Percentiles rank a stretch among this genome's conserved stretches.
Conservation (phyloP, 2,797 vertebrate species). For the Lagothrix lagotricha region DNA sequence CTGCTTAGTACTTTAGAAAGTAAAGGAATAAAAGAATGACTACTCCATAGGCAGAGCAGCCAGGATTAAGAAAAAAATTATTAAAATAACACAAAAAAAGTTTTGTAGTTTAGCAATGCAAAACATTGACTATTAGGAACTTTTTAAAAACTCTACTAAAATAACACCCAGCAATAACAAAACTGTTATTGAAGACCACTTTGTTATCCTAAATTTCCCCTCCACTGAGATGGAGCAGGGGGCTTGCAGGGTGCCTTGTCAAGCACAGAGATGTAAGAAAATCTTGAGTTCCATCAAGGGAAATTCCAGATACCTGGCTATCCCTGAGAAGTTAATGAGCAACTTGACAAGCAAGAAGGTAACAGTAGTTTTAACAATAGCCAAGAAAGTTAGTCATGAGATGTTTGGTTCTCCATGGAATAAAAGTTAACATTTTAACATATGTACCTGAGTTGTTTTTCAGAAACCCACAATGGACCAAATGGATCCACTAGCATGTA, state of each 20-base stretch:
- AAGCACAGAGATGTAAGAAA: not conserved
- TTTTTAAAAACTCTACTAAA: not conserved
- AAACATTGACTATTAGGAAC: not conserved
- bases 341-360: not conserved
- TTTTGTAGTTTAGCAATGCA: not conserved
- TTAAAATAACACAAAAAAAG: not conserved
- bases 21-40: not conserved
- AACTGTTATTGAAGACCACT: not conserved
- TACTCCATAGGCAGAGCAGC: not conserved
- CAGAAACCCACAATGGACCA: not conserved
- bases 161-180: not conserved
- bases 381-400: not conserved
- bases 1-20: fast-evolving
- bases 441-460: not conserved
- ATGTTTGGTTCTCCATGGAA: not conserved
- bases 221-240: not conserved
- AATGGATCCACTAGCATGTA: not conserved
- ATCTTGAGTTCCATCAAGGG: not conserved
- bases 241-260: not conserved
- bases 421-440: not conserved
- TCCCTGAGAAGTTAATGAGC: not conserved
- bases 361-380: not conserved
- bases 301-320: not conserved
- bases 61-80: not conserved
- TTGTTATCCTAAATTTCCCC: not conserved